Percentiles rank a stretch among this genome's conserved stretches.
These are phyloP conservation scores for Perca schrenkii DNA, from an alignment of 2,113 vertebrate genomes.

Conservation along the genomic window DNA sequence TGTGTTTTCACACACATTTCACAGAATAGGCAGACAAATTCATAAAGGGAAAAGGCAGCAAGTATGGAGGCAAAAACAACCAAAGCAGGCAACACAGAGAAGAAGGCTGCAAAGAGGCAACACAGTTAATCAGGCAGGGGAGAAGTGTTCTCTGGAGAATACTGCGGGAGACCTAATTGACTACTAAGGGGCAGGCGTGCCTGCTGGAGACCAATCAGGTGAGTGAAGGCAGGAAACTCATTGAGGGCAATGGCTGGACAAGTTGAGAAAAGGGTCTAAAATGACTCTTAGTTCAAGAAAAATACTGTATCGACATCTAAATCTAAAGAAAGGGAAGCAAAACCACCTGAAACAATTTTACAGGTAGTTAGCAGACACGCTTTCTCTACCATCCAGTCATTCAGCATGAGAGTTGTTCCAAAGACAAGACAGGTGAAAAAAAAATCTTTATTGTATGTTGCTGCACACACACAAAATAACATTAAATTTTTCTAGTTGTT, in stretches of 20 bases:
- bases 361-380: not conserved
- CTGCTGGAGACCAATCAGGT: slow-evolving; percentile 8
- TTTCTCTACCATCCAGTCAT: not conserved
- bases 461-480: not conserved
- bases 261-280: not conserved
- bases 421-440: not conserved
- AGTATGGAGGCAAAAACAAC: not conserved
- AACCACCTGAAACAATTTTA: not conserved
- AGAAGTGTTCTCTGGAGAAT: not conserved
- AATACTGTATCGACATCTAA: not conserved
- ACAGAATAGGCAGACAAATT: not conserved
- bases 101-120: not conserved
- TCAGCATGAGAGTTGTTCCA: not conserved
- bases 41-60: not conserved
- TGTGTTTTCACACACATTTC: not conserved
- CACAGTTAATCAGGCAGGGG: not conserved
- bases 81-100: not conserved
- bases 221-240: not conserved
- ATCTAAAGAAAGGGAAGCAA: not conserved
- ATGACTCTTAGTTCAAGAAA: not conserved
- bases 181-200: slow-evolving; percentile 36
- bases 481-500: slow-evolving; percentile 26
- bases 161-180: not conserved
- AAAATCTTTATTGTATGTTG: slow-evolving; percentile 6
- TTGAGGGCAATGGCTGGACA: not conserved